A percentile compares a stretch with the other conserved stretches of the same genome.
Conservation (phyloP, 2,113 vertebrate genomes). For the Nycticebus coucang region DNA sequence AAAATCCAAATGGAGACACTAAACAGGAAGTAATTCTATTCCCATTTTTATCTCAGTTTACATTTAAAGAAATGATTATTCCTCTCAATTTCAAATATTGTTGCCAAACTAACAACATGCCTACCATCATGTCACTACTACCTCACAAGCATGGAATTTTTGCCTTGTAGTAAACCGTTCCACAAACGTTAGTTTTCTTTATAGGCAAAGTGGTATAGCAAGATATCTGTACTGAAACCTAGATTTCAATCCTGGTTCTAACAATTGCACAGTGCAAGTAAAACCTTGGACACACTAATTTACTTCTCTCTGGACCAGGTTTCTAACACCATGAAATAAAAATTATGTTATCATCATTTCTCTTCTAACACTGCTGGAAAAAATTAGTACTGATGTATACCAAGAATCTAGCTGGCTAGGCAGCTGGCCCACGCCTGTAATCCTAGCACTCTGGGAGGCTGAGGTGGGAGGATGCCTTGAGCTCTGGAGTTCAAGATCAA, state of each 20-base stretch:
- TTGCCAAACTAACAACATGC: neutral
- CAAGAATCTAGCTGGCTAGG: too few relatives aligned
- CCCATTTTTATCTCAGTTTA: neutral
- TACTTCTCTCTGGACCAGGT: neutral
- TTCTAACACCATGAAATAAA: neutral
- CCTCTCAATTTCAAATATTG: neutral
- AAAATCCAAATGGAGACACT: slow-evolving; percentile 34
- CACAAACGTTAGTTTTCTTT: neutral
- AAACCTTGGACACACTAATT: neutral
- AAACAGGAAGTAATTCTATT: slow-evolving; percentile 2
- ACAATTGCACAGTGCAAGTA: neutral
- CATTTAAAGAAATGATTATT: neutral
- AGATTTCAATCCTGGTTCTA: neutral
- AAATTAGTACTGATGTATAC: neutral
- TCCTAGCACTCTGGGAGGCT: too few relatives aligned
- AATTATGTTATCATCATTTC: neutral
- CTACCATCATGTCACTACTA: neutral
- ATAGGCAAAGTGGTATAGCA: neutral
- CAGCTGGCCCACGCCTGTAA: too few relatives aligned
- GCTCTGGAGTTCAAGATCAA: too few relatives aligned
- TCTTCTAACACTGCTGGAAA: neutral
- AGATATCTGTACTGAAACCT: neutral
- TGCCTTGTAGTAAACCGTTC: neutral
- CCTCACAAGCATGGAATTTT: neutral
- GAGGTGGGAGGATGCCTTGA: too few relatives aligned